Evolutionary conservation across 2,888 invertebrate genomes (phyloP).

Genomic region (Acheta domesticus): DNA sequence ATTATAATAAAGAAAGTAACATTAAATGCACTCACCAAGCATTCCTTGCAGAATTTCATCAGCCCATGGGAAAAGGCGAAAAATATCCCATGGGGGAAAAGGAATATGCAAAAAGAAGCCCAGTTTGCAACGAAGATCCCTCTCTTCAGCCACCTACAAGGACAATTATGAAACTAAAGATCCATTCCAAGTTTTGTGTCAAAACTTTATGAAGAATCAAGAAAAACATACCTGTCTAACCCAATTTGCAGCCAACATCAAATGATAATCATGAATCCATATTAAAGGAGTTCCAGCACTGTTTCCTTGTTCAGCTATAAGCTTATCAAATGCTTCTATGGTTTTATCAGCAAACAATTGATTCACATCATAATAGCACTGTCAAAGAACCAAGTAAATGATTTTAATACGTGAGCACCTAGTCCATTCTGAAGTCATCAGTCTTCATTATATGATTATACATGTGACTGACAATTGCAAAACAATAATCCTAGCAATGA

Average conservation of each 20-base stretch:
- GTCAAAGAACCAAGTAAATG: slow-evolving; percentile 40
- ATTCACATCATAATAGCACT: slow-evolving; percentile 75
- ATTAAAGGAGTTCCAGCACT: slow-evolving; percentile 64
- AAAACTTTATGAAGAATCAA: background rate
- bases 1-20: background rate
- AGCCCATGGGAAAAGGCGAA: slow-evolving; percentile 86
- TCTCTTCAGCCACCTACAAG: slow-evolving; percentile 67
- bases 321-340: slow-evolving; percentile 57
- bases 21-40: slow-evolving; percentile 56
- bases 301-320: slow-evolving; percentile 26
- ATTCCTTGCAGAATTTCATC: slow-evolving; percentile 91
- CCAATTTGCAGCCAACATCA: slow-evolving; percentile 89
- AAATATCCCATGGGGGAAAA: slow-evolving; percentile 92
- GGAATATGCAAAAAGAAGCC: slow-evolving; percentile 95
- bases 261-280: slow-evolving; percentile 93
- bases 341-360: slow-evolving; percentile 80
- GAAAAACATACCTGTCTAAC: slow-evolving; percentile 66
- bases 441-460: too few relatives aligned
- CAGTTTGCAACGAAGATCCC: slow-evolving; percentile 70
- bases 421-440: too few relatives aligned
- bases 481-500: too few relatives aligned
- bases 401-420: background rate
- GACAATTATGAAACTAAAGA: slow-evolving; percentile 21
- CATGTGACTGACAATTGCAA: too few relatives aligned
- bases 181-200: background rate